A percentile compares a stretch with the other conserved stretches of the same genome.
phyloP scores from a whole-genome alignment of 1,140 invertebrate genomes.

The Andrena cerasifolii region DNA sequence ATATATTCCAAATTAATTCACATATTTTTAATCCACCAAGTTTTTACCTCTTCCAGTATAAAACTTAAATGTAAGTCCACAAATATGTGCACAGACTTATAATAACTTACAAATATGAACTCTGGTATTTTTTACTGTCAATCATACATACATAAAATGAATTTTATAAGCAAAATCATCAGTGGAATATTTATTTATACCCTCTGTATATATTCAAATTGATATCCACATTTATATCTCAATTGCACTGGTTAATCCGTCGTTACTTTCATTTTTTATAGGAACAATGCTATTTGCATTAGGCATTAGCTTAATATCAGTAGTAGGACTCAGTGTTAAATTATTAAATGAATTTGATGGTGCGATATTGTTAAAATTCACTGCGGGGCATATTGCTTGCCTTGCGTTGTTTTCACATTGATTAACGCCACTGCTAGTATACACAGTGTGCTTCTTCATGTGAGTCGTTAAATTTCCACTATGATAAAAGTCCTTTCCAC shows the following conservation, averaged over 20 bases:
- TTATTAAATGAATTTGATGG: slow-evolving; percentile 55
- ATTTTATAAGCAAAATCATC: slow-evolving; percentile 3
- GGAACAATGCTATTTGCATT: slow-evolving; percentile 55
- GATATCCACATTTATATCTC: slow-evolving; percentile 41
- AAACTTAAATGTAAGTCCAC: slow-evolving; percentile 32
- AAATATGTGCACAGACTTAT: slow-evolving; percentile 31
- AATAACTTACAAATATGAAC: background rate
- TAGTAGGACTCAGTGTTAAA: slow-evolving; percentile 38
- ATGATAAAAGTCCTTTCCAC: slow-evolving; percentile 87
- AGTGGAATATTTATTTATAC: slow-evolving; percentile 5
- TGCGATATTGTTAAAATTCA: slow-evolving; percentile 27
- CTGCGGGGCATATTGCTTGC: slow-evolving; percentile 39
- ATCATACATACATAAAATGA: slow-evolving; percentile 30
- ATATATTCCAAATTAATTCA: slow-evolving; percentile 1
- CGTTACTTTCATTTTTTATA: slow-evolving; percentile 65
- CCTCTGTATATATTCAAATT: slow-evolving; percentile 40
- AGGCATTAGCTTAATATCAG: slow-evolving; percentile 52
- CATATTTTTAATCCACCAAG: background rate
- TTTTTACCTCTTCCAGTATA: slow-evolving; percentile 28
- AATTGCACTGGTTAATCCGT: slow-evolving; percentile 42
- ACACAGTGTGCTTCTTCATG: slow-evolving; percentile 79
- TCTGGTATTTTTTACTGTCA: slow-evolving; percentile 7
- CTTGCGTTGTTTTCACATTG: slow-evolving; percentile 61
- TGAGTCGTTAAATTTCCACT: slow-evolving; percentile 84
- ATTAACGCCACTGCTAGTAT: slow-evolving; percentile 52